Evolutionary conservation across 1,140 invertebrate species (phyloP).

Genomic region (Bombus sibiricus): DNA sequence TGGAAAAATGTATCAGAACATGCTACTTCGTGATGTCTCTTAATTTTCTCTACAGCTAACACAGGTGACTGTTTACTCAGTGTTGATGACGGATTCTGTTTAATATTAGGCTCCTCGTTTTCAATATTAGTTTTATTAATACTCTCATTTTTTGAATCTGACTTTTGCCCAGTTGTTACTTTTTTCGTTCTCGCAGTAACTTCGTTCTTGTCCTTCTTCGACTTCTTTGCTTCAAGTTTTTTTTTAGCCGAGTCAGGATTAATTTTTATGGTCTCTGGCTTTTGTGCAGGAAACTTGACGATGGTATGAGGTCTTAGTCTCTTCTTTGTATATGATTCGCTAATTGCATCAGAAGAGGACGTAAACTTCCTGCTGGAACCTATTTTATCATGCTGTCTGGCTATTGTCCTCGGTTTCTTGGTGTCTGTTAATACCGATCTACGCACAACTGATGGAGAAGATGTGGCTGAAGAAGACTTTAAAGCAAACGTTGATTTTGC

Average conservation of each 20-base stretch:
- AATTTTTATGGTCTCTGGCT: slow-evolving; percentile 65
- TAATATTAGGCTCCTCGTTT: slow-evolving; percentile 8
- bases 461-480: slow-evolving; percentile 28
- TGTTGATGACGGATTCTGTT: background rate
- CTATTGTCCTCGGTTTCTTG: slow-evolving; percentile 1
- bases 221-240: slow-evolving; percentile 72
- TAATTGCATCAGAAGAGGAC: slow-evolving; percentile 18
- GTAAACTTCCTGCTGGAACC: slow-evolving; percentile 41
- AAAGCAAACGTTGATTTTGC: slow-evolving; percentile 30
- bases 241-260: slow-evolving; percentile 57
- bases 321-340: slow-evolving; percentile 59
- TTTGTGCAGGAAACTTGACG: slow-evolving; percentile 60
- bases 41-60: slow-evolving; percentile 82
- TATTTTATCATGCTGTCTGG: slow-evolving; percentile 33
- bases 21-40: slow-evolving; percentile 83
- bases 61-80: slow-evolving; percentile 16
- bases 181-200: slow-evolving; percentile 55
- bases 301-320: slow-evolving; percentile 70
- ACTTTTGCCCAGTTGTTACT: slow-evolving; percentile 46
- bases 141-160: background rate
- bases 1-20: slow-evolving; percentile 87
- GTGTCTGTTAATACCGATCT: background rate
- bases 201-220: slow-evolving; percentile 63
- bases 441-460: background rate
- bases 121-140: slow-evolving; percentile 16